These are phyloP conservation scores for Pollenia griseotomentosa DNA, from an alignment of 2,888 invertebrate species.

Conservation along the genomic window DNA sequence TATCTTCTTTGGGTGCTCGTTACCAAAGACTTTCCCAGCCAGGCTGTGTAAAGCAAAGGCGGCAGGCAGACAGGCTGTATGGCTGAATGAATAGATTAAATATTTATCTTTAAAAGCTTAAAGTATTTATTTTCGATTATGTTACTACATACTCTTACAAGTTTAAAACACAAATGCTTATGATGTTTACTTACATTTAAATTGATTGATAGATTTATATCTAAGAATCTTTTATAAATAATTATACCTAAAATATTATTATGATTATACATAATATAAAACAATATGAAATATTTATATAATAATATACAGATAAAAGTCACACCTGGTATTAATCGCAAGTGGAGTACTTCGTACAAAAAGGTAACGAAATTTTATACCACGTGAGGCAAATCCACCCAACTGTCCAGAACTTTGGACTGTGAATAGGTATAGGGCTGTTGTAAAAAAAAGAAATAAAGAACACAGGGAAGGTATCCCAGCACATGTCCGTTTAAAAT, in stretches of 20 bases:
- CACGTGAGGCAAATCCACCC: no score
- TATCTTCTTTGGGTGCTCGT: conserved; percentile 48
- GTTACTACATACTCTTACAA: conserved; percentile 17
- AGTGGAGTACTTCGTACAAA: no score
- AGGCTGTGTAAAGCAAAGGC: neutral
- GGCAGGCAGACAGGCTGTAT: neutral
- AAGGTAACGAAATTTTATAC: no score
- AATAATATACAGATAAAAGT: neutral
- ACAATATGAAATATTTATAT: neutral
- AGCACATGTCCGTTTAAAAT: no score
- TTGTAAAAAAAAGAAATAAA: no score
- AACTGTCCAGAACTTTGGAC: no score
- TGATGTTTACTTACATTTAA: conserved; percentile 51
- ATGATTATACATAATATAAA: neutral
- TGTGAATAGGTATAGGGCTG: no score
- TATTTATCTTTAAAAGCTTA: conserved; percentile 57
- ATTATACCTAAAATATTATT: neutral
- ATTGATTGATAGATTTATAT: conserved; percentile 27
- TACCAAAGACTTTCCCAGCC: conserved; percentile 7
- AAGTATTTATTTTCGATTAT: conserved; percentile 69
- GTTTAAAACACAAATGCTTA: conserved; percentile 50
- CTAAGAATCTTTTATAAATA: conserved; percentile 8
- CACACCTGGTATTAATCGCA: neutral
- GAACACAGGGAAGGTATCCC: no score
- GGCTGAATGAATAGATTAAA: conserved; percentile 25